Evolutionary conservation across 1,140 invertebrate species (phyloP).

Genomic region (Theocolax elegans): DNA sequence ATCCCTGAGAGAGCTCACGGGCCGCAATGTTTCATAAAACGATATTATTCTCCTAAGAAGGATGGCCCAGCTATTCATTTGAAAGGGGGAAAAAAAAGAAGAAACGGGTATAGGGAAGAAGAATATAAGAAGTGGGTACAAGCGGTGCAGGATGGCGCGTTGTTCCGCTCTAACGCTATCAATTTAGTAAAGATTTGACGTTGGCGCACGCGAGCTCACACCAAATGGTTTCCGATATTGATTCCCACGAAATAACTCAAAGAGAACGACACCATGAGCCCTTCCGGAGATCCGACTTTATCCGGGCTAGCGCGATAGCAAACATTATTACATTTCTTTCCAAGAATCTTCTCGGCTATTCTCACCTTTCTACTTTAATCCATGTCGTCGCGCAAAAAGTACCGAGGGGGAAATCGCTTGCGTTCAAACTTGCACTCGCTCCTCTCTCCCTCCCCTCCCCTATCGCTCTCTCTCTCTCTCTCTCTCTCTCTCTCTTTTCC

Average conservation of each 20-base stretch:
- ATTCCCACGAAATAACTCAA: constrained; percentile 49
- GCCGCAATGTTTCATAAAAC: constrained; percentile 8
- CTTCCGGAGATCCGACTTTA: constrained; percentile 37
- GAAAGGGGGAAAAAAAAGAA: neutral
- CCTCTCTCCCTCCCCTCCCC: too few relatives aligned
- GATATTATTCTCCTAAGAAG: constrained; percentile 4
- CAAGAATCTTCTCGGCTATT: constrained; percentile 23
- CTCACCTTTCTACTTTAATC: constrained; percentile 28
- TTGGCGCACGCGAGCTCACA: neutral
- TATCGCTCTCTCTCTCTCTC: too few relatives aligned
- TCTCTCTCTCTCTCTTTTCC: too few relatives aligned
- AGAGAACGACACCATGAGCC: constrained; percentile 37
- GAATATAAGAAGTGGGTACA: neutral
- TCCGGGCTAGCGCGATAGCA: constrained; percentile 15
- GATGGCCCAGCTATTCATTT: constrained; percentile 1
- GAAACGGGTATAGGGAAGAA: neutral
- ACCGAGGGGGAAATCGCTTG: neutral
- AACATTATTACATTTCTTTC: constrained; percentile 49
- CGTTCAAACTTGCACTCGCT: too few relatives aligned
- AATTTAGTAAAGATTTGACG: constrained; percentile 44
- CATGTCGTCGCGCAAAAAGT: neutral
- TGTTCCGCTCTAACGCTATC: constrained; percentile 35
- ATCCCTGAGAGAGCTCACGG: too few relatives aligned
- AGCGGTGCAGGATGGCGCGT: neutral
- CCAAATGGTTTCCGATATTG: constrained; percentile 47